Conservation (phyloP, 2,113 vertebrate genomes). For the Ophiodon elongatus region DNA sequence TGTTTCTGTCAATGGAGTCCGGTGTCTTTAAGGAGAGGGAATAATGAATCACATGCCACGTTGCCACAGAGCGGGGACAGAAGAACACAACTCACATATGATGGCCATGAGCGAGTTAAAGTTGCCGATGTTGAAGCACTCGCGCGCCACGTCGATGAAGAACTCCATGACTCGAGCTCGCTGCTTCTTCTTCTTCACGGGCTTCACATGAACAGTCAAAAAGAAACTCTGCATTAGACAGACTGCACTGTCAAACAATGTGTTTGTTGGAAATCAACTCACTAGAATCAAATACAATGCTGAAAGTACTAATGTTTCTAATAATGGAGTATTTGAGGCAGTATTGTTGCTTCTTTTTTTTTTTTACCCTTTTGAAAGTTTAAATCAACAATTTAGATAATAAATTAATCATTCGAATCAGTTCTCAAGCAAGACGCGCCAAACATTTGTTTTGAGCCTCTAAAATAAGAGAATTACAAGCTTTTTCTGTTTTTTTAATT, state of each 20-base stretch:
- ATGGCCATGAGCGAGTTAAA: constrained; percentile 99
- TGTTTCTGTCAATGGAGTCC: no score
- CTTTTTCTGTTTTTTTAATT: no score
- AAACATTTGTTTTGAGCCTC: not conserved
- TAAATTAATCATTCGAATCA: not conserved
- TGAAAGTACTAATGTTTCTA: not conserved
- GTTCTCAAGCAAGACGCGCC: not conserved
- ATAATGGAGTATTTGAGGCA: not conserved
- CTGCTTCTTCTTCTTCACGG: constrained; percentile 96
- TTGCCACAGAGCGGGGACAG: not conserved
- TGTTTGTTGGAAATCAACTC: not conserved
- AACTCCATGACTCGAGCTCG: constrained; percentile 93
- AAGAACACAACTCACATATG: constrained; percentile 88
- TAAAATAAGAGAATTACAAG: not conserved
- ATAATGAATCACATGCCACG: not conserved
- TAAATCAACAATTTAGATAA: not conserved
- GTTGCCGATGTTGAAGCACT: constrained; percentile 98
- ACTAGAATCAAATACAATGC: not conserved
- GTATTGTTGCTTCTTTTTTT: not conserved
- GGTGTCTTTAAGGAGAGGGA: not conserved
- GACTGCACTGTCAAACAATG: not conserved
- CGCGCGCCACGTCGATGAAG: constrained; percentile 95
- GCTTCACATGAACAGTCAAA: constrained; percentile 82
- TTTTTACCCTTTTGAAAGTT: not conserved
- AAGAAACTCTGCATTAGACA: not conserved